Percentiles rank a stretch among this genome's conserved stretches.
Conservation (phyloP, 2,888 invertebrate genomes). For the Lasioglossum malachurum region DNA sequence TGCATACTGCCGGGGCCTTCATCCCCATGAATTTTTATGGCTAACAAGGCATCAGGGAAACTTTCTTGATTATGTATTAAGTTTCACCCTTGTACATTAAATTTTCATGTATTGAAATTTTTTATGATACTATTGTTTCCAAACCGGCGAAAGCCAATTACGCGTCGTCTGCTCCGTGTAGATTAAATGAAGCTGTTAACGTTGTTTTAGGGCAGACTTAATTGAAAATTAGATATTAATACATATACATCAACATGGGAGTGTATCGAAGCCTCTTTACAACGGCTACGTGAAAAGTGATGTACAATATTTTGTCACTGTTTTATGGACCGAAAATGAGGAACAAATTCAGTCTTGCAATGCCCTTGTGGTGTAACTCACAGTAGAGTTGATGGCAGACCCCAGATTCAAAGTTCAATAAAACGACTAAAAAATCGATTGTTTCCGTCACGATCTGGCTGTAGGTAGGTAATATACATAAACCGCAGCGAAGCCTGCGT, state of each 20-base stretch:
- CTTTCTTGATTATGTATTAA: conserved; percentile 30
- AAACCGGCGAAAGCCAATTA: neutral
- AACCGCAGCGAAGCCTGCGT: neutral
- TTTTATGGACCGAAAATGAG: no score
- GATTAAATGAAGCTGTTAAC: neutral
- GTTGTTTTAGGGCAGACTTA: neutral
- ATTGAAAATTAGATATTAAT: neutral
- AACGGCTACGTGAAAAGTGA: no score
- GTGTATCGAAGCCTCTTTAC: neutral
- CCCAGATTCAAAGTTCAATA: no score
- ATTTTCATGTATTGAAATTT: conserved; percentile 13
- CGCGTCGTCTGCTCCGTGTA: neutral
- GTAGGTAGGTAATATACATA: neutral
- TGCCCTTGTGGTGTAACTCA: no score
- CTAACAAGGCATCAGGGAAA: conserved; percentile 18
- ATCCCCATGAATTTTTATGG: conserved; percentile 38
- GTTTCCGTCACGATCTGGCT: no score
- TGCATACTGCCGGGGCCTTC: neutral
- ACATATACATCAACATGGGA: neutral
- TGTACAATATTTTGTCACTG: no score
- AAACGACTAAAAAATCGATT: no score
- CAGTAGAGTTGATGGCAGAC: no score
- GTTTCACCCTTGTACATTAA: conserved; percentile 23
- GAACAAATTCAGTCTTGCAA: no score
- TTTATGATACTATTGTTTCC: neutral